These are phyloP conservation scores for Ochotona curzoniae DNA, from an alignment of 2,113 vertebrate genomes.

Conservation along the genomic window DNA sequence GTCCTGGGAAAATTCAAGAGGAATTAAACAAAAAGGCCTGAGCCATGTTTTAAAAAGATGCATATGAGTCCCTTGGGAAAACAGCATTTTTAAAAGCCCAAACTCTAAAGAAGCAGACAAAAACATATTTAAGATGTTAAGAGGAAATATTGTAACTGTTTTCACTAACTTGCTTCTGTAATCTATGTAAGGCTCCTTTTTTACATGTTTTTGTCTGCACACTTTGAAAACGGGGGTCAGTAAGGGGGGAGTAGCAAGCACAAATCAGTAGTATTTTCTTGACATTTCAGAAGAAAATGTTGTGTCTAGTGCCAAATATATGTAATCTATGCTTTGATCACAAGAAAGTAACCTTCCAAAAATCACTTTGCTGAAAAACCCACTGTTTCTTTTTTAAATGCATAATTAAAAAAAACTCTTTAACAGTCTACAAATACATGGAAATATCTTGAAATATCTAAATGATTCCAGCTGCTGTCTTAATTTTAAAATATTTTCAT, in stretches of 20 bases:
- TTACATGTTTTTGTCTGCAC: neutral
- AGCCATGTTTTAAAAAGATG: constrained; percentile 45
- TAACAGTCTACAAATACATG: constrained; percentile 51
- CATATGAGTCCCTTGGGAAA: constrained; percentile 66
- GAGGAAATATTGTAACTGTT: constrained; percentile 24
- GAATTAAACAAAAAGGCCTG: constrained; percentile 59
- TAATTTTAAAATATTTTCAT: constrained; percentile 71
- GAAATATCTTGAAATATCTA: constrained; percentile 69
- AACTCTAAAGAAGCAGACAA: constrained; percentile 17
- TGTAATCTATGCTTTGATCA: constrained; percentile 52
- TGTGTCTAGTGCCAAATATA: neutral
- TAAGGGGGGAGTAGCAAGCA: neutral
- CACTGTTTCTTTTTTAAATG: constrained; percentile 51
- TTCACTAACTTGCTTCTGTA: constrained; percentile 41
- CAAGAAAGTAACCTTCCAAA: constrained; percentile 45
- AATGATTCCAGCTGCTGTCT: constrained; percentile 75
- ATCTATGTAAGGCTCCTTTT: neutral
- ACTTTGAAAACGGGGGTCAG: neutral
- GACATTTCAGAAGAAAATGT: neutral
- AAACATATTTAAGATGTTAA: constrained; percentile 21
- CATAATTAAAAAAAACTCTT: constrained; percentile 43
- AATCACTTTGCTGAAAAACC: constrained; percentile 57
- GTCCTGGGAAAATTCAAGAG: constrained; percentile 65
- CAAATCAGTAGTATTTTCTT: neutral
- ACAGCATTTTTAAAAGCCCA: constrained; percentile 47